Conservation (phyloP, 2,797 vertebrate species). For the Urophycis tenuis region DNA sequence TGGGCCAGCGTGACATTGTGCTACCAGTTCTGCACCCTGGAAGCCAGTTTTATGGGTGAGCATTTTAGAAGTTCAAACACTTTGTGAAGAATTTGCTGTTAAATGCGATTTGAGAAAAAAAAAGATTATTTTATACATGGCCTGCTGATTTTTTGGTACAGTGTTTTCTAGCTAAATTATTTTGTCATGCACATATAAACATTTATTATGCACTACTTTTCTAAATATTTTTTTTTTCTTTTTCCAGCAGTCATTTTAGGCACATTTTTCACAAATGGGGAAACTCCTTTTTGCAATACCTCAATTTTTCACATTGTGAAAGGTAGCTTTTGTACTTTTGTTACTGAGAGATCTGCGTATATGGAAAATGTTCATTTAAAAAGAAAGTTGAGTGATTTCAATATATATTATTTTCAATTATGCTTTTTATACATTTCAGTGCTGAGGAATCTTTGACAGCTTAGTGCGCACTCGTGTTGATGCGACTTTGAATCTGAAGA, state of each 20-base stretch:
- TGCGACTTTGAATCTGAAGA: conserved; percentile 95
- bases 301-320: conserved; percentile 99
- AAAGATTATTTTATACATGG: conserved; percentile 90
- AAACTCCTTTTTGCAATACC: conserved; percentile 99
- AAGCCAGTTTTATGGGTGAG: conserved; percentile 79
- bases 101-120: conserved; percentile 76
- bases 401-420: conserved; percentile 99
- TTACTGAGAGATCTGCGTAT: conserved; percentile 99
- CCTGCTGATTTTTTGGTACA: conserved; percentile 97
- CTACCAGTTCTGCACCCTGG: conserved; percentile 84
- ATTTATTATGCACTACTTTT: conserved; percentile 99
- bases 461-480: conserved; percentile 95
- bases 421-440: conserved; percentile 99
- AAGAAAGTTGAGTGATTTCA: conserved; percentile 98
- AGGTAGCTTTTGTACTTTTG: conserved; percentile 99
- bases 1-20: conserved; percentile 80
- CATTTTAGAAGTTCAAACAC: conserved; percentile 90
- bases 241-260: conserved; percentile 99
- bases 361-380: conserved; percentile 91
- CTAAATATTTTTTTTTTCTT: conserved; percentile 98
- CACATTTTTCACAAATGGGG: conserved; percentile 99
- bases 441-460: conserved; percentile 99
- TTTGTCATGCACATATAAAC: conserved; percentile 99
- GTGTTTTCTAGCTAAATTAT: conserved; percentile 99
- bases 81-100: conserved; percentile 99